Percentiles rank a stretch among this genome's conserved stretches.
These are phyloP conservation scores for Epinephelus fuscoguttatus DNA, from an alignment of 2,113 vertebrate species.

Conservation along the genomic window DNA sequence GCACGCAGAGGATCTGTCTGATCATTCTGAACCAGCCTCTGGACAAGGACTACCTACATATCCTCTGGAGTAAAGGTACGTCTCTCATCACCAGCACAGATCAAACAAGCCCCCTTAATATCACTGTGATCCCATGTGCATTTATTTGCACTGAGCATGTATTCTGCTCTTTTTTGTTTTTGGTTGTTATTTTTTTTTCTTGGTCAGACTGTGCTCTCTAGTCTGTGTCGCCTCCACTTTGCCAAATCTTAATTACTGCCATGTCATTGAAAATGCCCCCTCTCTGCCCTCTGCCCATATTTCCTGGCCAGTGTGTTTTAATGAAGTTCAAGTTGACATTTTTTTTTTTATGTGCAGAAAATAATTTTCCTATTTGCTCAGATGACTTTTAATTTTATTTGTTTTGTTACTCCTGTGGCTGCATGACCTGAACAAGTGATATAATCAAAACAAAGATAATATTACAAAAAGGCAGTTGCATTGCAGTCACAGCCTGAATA, in stretches of 20 bases:
- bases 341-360: conserved; percentile 3
- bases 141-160: conserved; percentile 18
- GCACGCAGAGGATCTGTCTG: conserved; percentile 83
- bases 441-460: conserved; percentile 1
- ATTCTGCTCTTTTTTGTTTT: conserved; percentile 1
- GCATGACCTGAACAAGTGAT: conserved; percentile 6
- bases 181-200: neutral
- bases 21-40: conserved; percentile 86
- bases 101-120: conserved; percentile 15
- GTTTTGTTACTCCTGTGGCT: conserved; percentile 17
- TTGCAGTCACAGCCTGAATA: neutral
- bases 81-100: conserved; percentile 18
- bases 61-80: conserved; percentile 86
- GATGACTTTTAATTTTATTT: neutral
- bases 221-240: conserved; percentile 1
- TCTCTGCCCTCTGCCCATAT: conserved; percentile 27
- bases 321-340: conserved; percentile 20
- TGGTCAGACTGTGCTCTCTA: conserved; percentile 19
- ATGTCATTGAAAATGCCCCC: conserved; percentile 36
- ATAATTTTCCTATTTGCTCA: conserved; percentile 16
- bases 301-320: conserved; percentile 23
- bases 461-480: neutral
- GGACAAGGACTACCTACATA: conserved; percentile 76
- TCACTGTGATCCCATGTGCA: conserved; percentile 20
- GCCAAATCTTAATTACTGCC: conserved; percentile 39